Evolutionary conservation across 1,140 invertebrate genomes (phyloP).

Genomic region (Neodiprion lecontei): DNA sequence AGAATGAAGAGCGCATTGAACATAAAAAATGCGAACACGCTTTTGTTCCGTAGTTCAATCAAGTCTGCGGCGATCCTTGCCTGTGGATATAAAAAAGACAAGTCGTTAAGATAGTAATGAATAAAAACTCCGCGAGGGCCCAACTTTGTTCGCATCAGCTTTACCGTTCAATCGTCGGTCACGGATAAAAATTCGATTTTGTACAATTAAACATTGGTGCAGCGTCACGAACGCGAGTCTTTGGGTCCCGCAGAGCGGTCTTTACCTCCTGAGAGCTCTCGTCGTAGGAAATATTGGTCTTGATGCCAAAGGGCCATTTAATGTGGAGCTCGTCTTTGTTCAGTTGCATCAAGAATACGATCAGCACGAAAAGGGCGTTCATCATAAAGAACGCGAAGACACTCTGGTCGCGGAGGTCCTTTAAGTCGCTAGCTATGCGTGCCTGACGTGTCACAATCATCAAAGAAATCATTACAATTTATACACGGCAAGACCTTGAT

Average conservation of each 20-base stretch:
- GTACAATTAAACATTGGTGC: background rate
- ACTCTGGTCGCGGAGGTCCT: slow-evolving; percentile 90
- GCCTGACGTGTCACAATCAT: slow-evolving; percentile 67
- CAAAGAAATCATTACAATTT: background rate
- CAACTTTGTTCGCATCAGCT: slow-evolving; percentile 1
- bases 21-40: slow-evolving; percentile 98
- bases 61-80: slow-evolving; percentile 86
- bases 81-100: slow-evolving; percentile 64
- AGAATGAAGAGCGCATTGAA: slow-evolving; percentile 99
- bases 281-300: slow-evolving; percentile 91
- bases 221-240: slow-evolving; percentile 8
- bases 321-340: slow-evolving; percentile 94
- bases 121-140: slow-evolving; percentile 30
- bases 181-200: background rate
- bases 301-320: slow-evolving; percentile 93
- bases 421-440: slow-evolving; percentile 87
- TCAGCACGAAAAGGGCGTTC: slow-evolving; percentile 97
- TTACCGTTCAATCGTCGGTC: background rate
- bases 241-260: slow-evolving; percentile 49
- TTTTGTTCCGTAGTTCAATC: slow-evolving; percentile 93
- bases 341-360: slow-evolving; percentile 96
- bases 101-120: slow-evolving; percentile 41
- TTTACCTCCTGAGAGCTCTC: slow-evolving; percentile 88
- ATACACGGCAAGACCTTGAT: too few relatives aligned
- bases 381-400: slow-evolving; percentile 98